phyloP scores from a whole-genome alignment of 2,888 invertebrate species.

The Drosophila nr. perissopoda region DNA sequence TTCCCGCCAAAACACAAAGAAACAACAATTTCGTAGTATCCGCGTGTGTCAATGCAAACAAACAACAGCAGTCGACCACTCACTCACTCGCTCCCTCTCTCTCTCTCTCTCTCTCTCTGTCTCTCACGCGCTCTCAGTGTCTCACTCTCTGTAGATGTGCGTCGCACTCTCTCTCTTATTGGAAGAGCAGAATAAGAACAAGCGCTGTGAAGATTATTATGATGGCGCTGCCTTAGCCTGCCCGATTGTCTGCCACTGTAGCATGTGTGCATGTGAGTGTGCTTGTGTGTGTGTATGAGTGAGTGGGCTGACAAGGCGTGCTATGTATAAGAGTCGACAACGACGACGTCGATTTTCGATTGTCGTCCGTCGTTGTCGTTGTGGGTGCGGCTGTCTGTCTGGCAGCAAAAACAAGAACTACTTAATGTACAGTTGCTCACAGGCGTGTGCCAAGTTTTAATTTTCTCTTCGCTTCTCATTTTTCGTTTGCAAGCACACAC shows the following conservation, averaged over 20 bases:
- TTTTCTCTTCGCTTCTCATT: constrained; percentile 40
- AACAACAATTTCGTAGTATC: constrained; percentile 36
- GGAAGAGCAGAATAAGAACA: constrained; percentile 18
- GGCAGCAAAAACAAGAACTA: constrained; percentile 45
- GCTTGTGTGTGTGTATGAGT: constrained; percentile 17
- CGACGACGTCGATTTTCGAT: constrained; percentile 37
- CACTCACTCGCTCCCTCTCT: background rate
- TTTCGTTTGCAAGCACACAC: constrained; percentile 22
- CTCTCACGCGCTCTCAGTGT: background rate
- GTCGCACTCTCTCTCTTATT: constrained; percentile 16
- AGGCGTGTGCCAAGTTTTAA: constrained; percentile 65
- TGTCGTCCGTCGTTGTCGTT: constrained; percentile 50
- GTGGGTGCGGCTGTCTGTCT: constrained; percentile 65
- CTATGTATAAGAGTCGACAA: constrained; percentile 61
- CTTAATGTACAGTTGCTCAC: constrained; percentile 64
- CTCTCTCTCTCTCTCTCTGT: constrained; percentile 7
- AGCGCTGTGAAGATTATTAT: constrained; percentile 1
- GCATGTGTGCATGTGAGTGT: background rate
- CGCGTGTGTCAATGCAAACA: constrained; percentile 49
- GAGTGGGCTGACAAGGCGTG: constrained; percentile 59
- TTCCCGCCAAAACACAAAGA: constrained; percentile 66
- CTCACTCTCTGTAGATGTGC: background rate
- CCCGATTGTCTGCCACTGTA: constrained; percentile 47
- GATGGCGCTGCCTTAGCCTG: constrained; percentile 25
- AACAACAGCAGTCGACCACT: constrained; percentile 31